Evolutionary conservation across 1,140 invertebrate genomes (phyloP).

Genomic region (Sinella curviseta): DNA sequence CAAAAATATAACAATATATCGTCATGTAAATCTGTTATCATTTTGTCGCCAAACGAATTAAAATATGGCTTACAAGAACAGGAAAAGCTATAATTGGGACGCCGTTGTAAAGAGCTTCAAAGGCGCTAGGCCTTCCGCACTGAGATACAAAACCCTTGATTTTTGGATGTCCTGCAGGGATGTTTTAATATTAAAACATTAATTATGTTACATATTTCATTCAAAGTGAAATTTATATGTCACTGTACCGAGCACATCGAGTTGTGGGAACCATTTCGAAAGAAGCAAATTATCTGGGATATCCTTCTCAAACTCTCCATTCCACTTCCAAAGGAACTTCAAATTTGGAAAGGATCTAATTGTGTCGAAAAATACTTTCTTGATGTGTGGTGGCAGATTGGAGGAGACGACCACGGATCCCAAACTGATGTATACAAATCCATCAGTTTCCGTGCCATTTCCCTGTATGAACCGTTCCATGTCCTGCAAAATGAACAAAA

Average conservation of each 20-base stretch:
- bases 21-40: too few species aligned
- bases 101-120: background rate
- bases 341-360: background rate
- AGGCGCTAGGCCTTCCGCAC: slow-evolving; percentile 51
- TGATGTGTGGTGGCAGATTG: background rate
- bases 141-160: slow-evolving; percentile 55
- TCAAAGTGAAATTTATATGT: too few species aligned
- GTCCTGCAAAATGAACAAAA: background rate
- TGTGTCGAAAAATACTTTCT: background rate
- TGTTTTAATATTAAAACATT: too few species aligned
- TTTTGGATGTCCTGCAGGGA: slow-evolving; percentile 52
- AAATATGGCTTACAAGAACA: slow-evolving; percentile 40
- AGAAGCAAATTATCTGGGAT: slow-evolving; percentile 30
- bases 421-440: background rate
- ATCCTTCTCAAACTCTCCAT: background rate
- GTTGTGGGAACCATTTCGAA: slow-evolving; percentile 37
- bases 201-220: background rate
- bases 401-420: background rate
- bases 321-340: slow-evolving; percentile 1
- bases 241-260: slow-evolving; percentile 50
- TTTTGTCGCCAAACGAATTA: too few species aligned
- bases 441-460: background rate
- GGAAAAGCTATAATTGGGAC: background rate
- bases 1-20: too few species aligned
- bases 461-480: background rate